Evolutionary conservation across 64 coral and sea anemone species (phyloP).

Genomic region (Montipora cactus): DNA sequence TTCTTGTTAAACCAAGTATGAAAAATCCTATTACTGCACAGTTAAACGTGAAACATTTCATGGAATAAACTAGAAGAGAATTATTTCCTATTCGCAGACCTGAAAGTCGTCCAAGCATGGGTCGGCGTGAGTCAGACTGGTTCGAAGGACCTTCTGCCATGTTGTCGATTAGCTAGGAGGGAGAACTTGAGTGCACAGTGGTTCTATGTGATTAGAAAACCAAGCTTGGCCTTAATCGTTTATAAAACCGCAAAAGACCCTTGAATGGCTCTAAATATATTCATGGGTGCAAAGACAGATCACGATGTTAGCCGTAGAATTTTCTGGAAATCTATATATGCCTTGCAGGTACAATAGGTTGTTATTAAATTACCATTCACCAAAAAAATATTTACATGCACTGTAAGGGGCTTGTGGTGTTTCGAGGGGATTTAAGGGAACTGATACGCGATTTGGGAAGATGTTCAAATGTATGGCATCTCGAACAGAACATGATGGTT

Average conservation of each 20-base stretch:
- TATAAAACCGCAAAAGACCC: not conserved
- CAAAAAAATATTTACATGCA: not conserved
- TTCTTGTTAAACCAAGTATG: not conserved
- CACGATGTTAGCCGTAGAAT: not conserved
- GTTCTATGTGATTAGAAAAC: not conserved
- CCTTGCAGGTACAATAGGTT: not conserved
- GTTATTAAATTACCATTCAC: not conserved
- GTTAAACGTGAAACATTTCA: not conserved
- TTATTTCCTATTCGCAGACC: not conserved
- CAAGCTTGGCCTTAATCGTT: not conserved
- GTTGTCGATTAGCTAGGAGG: not conserved
- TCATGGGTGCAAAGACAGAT: not conserved
- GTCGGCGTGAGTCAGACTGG: not conserved
- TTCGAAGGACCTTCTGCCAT: not conserved
- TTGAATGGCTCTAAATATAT: not conserved
- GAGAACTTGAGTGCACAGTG: not conserved
- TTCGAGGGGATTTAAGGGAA: no score
- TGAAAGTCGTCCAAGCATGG: not conserved
- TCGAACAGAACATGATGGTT: no score
- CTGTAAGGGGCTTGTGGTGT: not conserved
- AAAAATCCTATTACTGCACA: not conserved
- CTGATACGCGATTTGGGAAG: no score
- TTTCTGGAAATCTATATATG: slow-evolving; percentile 25
- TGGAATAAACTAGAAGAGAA: not conserved
- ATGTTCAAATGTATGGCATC: no score